Conservation (phyloP, 2,113 vertebrate species). For the Prochilodus magdalenae region DNA sequence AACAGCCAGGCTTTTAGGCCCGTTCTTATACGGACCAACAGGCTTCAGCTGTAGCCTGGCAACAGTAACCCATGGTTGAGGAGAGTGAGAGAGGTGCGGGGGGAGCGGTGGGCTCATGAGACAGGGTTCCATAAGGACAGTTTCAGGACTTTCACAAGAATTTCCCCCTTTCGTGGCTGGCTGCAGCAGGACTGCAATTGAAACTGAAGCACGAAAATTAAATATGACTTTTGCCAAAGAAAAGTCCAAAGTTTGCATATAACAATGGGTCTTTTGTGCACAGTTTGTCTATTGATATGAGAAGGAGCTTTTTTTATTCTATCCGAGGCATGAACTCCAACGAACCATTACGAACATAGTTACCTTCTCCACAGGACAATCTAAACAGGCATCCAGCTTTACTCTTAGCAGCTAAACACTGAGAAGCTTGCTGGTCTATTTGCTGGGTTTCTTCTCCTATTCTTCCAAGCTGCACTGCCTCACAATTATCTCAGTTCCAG, state of each 20-base stretch:
- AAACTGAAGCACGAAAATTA: slow-evolving; percentile 19
- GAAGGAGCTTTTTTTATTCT: background rate
- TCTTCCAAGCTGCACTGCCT: background rate
- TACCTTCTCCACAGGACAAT: background rate
- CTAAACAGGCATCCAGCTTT: background rate
- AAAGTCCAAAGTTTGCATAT: slow-evolving; percentile 4
- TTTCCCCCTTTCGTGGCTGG: slow-evolving; percentile 26
- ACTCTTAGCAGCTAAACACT: background rate
- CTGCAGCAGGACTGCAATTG: slow-evolving; percentile 3
- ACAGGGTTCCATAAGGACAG: slow-evolving; percentile 75
- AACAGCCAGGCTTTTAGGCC: slow-evolving; percentile 82
- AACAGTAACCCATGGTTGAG: slow-evolving; percentile 82
- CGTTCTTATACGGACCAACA: slow-evolving; percentile 76
- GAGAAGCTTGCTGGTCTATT: background rate
- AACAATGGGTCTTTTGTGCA: slow-evolving; percentile 8
- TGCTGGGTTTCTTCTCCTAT: background rate
- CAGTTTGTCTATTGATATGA: slow-evolving; percentile 4
- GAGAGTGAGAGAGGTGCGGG: slow-evolving; percentile 49
- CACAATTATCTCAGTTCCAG: slow-evolving; percentile 56
- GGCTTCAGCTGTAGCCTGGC: slow-evolving; percentile 80
- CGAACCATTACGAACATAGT: slow-evolving; percentile 1
- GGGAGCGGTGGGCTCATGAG: slow-evolving; percentile 60
- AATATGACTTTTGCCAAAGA: background rate
- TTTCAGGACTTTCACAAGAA: slow-evolving; percentile 63
- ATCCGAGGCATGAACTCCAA: background rate